Evolutionary conservation across 2,888 invertebrate genomes (phyloP).

Genomic region (Zhengitettix transpicula): DNA sequence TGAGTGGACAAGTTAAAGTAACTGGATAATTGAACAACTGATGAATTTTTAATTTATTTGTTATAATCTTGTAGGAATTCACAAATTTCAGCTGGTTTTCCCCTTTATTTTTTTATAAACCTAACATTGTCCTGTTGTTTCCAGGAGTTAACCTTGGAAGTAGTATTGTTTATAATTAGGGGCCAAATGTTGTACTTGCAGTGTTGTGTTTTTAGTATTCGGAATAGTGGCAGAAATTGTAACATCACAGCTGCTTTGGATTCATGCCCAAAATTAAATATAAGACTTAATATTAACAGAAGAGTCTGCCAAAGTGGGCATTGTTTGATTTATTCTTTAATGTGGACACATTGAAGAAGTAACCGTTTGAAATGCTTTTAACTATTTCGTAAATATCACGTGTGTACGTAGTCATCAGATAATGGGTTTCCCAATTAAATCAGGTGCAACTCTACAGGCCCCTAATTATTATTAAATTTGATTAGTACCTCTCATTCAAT

Average conservation of each 20-base stretch:
- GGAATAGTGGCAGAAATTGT: neutral
- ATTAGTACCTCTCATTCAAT: no score
- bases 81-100: slow-evolving; percentile 10
- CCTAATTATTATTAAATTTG: no score
- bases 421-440: neutral
- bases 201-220: slow-evolving; percentile 7
- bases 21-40: slow-evolving; percentile 9
- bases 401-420: neutral
- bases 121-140: slow-evolving; percentile 5
- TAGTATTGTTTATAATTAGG: slow-evolving; percentile 2
- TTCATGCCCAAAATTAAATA: neutral
- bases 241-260: neutral
- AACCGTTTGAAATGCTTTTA: no score
- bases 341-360: neutral
- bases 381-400: no score
- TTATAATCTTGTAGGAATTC: neutral
- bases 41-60: slow-evolving; percentile 1
- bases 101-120: slow-evolving; percentile 1
- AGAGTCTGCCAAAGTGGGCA: no score
- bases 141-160: slow-evolving; percentile 4
- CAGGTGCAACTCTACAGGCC: neutral
- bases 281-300: no score
- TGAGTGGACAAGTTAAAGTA: slow-evolving; percentile 16
- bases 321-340: neutral
- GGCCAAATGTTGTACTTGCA: slow-evolving; percentile 13